Conservation (phyloP, 2,113 vertebrate genomes). For the Pseudorhombus dupliciocellatus region DNA sequence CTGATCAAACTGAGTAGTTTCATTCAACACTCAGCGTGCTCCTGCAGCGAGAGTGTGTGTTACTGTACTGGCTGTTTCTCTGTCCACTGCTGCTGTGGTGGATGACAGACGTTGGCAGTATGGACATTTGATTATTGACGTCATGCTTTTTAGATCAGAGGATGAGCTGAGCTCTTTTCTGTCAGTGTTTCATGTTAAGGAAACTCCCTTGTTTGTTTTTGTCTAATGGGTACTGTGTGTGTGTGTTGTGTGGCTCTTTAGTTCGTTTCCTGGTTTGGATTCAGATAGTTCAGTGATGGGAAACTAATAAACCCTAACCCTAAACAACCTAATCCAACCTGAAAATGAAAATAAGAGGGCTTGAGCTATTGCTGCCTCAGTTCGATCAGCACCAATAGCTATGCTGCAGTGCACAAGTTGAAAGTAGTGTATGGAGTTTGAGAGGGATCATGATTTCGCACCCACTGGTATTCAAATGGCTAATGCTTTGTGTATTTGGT, state of each 20-base stretch:
- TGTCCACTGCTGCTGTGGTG: background rate
- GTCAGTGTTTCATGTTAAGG: background rate
- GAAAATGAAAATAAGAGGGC: background rate
- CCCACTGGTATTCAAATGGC: slow-evolving; percentile 66
- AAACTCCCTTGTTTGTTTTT: background rate
- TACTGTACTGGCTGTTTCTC: background rate
- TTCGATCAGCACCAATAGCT: too few species aligned
- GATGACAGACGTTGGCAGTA: background rate
- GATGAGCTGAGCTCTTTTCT: background rate
- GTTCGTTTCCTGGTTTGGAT: background rate
- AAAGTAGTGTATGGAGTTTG: too few species aligned
- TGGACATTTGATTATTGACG: background rate
- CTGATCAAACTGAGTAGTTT: slow-evolving; percentile 18
- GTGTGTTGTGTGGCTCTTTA: background rate
- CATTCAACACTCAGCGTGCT: slow-evolving; percentile 5
- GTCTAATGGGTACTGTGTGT: background rate
- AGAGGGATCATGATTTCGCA: slow-evolving; percentile 20
- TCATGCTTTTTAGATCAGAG: background rate
- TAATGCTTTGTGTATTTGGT: slow-evolving; percentile 48
- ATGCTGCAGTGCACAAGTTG: too few species aligned
- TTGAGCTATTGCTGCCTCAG: too few species aligned
- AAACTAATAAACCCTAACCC: too few species aligned
- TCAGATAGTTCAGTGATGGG: background rate
- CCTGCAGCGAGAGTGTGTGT: background rate
- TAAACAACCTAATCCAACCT: too few species aligned